phyloP scores from a whole-genome alignment of 2,888 invertebrate genomes.

The Pyralis farinalis region DNA sequence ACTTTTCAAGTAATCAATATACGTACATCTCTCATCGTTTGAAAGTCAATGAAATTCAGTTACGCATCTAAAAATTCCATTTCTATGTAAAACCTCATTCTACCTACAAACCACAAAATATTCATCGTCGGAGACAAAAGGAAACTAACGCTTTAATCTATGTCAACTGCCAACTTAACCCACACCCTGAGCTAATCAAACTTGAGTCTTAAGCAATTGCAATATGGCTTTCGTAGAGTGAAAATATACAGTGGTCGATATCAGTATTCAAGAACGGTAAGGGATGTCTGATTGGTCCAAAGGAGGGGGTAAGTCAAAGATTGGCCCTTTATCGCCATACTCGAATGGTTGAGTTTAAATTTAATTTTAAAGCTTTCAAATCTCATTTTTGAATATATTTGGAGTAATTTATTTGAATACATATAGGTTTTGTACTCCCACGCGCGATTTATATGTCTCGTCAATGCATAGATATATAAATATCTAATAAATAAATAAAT shows the following conservation, averaged over 20 bases:
- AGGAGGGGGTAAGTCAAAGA: conserved; percentile 53
- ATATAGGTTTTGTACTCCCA: too few species aligned
- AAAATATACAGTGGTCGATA: conserved; percentile 15
- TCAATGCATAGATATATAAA: too few species aligned
- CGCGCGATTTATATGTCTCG: too few species aligned
- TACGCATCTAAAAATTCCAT: conserved; percentile 4
- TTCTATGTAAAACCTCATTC: conserved; percentile 10
- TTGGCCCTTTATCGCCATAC: conserved; percentile 59
- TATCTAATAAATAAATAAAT: too few species aligned
- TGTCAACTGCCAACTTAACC: conserved; percentile 5
- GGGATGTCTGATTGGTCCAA: conserved; percentile 62
- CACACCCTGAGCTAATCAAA: neutral
- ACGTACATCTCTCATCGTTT: too few species aligned
- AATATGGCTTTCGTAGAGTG: neutral
- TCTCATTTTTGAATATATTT: conserved; percentile 3
- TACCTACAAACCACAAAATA: conserved; percentile 6
- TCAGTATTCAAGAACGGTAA: conserved; percentile 61
- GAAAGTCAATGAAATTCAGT: too few species aligned
- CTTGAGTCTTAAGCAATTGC: conserved; percentile 3
- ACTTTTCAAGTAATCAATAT: too few species aligned
- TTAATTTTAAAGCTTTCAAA: conserved; percentile 30
- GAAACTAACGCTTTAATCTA: conserved; percentile 8
- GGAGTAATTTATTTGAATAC: neutral
- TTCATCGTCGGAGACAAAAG: conserved; percentile 8
- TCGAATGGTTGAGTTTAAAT: conserved; percentile 55